These are phyloP conservation scores for Calosoma granatense DNA, from an alignment of 1,140 invertebrate species.

Conservation along the genomic window DNA sequence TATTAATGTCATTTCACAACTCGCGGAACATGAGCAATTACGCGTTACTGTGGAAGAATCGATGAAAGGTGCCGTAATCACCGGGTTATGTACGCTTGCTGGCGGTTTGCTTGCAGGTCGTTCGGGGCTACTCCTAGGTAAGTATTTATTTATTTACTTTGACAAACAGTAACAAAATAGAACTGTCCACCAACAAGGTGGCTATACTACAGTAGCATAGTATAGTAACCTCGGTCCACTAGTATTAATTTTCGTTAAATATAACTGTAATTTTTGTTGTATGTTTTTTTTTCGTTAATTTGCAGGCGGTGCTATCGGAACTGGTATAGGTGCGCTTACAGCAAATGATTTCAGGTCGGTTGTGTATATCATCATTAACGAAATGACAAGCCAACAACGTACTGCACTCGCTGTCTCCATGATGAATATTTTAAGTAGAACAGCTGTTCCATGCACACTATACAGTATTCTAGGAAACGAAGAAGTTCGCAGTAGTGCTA, in stretches of 20 bases:
- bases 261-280: no score
- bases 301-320: neutral
- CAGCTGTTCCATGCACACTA: no score
- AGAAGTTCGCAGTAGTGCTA: no score
- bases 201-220: no score
- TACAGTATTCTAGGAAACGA: no score
- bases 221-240: no score
- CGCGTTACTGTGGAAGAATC: slow-evolving; percentile 20
- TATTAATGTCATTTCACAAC: neutral
- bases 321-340: neutral
- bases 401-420: neutral
- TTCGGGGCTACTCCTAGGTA: slow-evolving; percentile 23
- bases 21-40: slow-evolving; percentile 22
- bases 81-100: neutral
- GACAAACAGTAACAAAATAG: no score
- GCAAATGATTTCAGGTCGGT: neutral
- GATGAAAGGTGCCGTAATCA: slow-evolving; percentile 20
- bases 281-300: no score
- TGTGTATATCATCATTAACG: neutral
- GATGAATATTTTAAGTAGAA: no score
- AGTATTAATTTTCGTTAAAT: no score
- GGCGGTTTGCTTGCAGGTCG: slow-evolving; percentile 11
- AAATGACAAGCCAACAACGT: neutral
- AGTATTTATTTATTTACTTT: neutral
- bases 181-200: no score